These are phyloP conservation scores for Danaus melanippus DNA, from an alignment of 1,140 invertebrate genomes.

Conservation along the genomic window DNA sequence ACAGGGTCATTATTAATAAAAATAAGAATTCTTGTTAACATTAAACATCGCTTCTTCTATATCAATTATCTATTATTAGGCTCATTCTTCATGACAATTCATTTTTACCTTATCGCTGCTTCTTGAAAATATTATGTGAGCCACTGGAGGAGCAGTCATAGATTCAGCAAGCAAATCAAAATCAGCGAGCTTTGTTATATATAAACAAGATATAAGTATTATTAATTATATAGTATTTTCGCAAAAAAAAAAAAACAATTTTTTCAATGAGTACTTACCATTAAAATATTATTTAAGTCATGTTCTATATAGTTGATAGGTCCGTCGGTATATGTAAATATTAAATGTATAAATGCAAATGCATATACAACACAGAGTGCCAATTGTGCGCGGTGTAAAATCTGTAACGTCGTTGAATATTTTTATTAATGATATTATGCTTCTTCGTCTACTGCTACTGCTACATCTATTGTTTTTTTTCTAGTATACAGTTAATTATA, in stretches of 20 bases:
- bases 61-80: too few species aligned
- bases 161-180: conserved; percentile 34
- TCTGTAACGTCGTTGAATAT: conserved; percentile 5
- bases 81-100: too few species aligned
- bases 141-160: conserved; percentile 33
- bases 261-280: conserved; percentile 1
- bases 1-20: too few species aligned
- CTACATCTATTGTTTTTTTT: too few species aligned
- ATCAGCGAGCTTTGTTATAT: conserved; percentile 27
- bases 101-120: conserved; percentile 18
- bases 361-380: conserved; percentile 1
- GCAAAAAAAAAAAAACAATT: background rate
- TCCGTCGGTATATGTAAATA: conserved; percentile 8
- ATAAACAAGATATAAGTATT: background rate
- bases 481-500: background rate
- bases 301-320: conserved; percentile 7
- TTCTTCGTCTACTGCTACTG: too few species aligned
- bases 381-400: conserved; percentile 9
- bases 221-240: conserved; percentile 1
- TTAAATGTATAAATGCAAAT: conserved; percentile 13
- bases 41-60: too few species aligned
- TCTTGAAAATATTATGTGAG: conserved; percentile 36
- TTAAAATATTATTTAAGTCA: conserved; percentile 6
- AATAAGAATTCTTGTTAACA: too few species aligned
- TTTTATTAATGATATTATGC: too few species aligned